Conservation (phyloP, 2,888 invertebrate species). For the Melolontha melolontha region DNA sequence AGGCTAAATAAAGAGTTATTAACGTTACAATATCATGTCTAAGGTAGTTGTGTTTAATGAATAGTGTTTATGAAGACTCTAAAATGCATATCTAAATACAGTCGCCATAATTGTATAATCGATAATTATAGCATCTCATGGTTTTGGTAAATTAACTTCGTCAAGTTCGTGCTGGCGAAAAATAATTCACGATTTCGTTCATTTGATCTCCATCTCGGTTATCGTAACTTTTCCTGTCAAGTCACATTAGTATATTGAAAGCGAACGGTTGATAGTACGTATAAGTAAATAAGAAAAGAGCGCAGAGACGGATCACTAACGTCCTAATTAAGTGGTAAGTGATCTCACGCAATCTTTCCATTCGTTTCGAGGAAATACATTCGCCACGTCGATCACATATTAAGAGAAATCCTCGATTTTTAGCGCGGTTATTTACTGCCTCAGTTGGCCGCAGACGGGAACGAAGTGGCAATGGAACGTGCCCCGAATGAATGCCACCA, state of each 20-base stretch:
- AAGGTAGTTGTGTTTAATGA: no score
- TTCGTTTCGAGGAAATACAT: constrained; percentile 15
- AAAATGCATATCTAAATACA: no score
- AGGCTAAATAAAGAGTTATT: no score
- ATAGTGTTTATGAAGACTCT: no score
- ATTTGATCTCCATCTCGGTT: constrained; percentile 18
- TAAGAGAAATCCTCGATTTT: constrained; percentile 23
- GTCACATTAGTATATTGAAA: constrained; percentile 22
- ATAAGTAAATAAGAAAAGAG: constrained; percentile 33
- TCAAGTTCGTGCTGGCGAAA: constrained; percentile 16
- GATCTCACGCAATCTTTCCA: constrained; percentile 34
- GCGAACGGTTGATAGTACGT: neutral
- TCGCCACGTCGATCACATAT: constrained; percentile 14
- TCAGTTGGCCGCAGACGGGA: constrained; percentile 23
- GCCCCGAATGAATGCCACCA: constrained; percentile 44
- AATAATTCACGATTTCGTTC: constrained; percentile 22
- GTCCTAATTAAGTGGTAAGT: constrained; percentile 31
- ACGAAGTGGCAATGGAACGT: constrained; percentile 44
- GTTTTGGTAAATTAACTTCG: neutral
- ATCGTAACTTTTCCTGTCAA: constrained; percentile 16
- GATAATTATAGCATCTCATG: no score
- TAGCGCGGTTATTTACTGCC: constrained; percentile 32
- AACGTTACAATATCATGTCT: no score
- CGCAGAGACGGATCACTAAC: constrained; percentile 21
- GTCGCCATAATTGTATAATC: no score